Base-by-base conservation (phyloP, 2,113 vertebrate genomes). In the Anseranas semipalmata region DNA sequence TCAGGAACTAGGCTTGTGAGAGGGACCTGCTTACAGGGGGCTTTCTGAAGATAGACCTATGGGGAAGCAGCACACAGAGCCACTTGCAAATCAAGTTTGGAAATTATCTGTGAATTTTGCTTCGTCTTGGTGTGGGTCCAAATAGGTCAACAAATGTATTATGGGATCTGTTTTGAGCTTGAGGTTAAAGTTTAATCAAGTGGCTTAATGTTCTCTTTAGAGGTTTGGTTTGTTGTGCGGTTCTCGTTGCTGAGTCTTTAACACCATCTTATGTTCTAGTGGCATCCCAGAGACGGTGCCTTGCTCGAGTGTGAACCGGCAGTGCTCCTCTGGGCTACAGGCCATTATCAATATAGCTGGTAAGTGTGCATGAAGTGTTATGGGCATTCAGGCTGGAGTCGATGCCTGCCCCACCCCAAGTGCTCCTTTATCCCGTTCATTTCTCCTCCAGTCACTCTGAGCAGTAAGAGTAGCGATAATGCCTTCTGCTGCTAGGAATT, bases 291-390 rank as follows among this genome's bases (percentile, higher is more conserved):
- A 99, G 93, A 98, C 98, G 0, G 99, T 99, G 7, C 99, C 99
- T 0, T 92, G 98, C 78, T 98, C 95, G 18, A 96, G 97, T 1
- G 99, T 99, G 35, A 99, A 99, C 93, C 94, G 99, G n/a, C 99
- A 99, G 95, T 99, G 99, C 78, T 99, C 99, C 3, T 99, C 99
- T 0, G 99, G 99, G 9, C 97, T 99, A 1, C 99, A 99, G 96
- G 99, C 99, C 3, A 95, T 99, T 66, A 97, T 99, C 82, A 99
- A 98, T 95, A 97, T 99, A 18, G 99, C 99, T 82, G 99, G 99
- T 99, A 91, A 95, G 94, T 84, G 48, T 12, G 37, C 28, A 39
- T 17, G 13, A 59, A 35, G 33, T 83, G 12, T 3, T 37, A 13
- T 1, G 25, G 59, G 20, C 27, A 1, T 46, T 81, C 2, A 4